Conservation (phyloP, 2,888 invertebrate species). For the Melanchra persicariae region DNA sequence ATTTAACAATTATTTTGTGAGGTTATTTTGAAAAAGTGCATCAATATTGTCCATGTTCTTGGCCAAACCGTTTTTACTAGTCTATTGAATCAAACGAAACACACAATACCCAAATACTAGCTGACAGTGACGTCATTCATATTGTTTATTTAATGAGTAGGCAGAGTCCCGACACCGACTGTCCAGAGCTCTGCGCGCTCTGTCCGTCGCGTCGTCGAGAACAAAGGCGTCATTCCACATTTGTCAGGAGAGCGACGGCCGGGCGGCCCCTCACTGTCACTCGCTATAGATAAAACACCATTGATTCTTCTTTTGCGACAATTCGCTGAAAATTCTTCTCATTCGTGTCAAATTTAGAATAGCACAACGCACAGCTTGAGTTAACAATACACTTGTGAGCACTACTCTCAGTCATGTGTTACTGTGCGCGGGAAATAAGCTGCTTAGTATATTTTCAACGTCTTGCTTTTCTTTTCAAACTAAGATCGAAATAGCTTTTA, state of each 20-base stretch:
- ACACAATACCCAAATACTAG: background rate
- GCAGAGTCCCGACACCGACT: too few species aligned
- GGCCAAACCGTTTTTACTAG: background rate
- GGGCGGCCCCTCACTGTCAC: too few species aligned
- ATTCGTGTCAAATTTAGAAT: background rate
- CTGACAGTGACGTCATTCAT: background rate
- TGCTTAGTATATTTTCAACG: background rate
- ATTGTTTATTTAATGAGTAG: background rate
- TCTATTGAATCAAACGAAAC: background rate
- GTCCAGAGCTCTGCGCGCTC: too few species aligned
- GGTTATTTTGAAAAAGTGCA: constrained; percentile 7
- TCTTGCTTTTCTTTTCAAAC: background rate
- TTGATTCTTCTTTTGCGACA: too few species aligned
- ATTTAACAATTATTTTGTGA: background rate
- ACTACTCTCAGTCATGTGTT: background rate
- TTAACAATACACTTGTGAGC: background rate
- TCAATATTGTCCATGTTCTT: constrained; percentile 2
- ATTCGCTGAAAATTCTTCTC: too few species aligned
- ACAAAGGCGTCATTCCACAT: background rate
- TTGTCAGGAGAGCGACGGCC: too few species aligned
- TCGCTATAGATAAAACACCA: too few species aligned
- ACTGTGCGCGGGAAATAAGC: background rate
- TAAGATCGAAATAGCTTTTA: background rate
- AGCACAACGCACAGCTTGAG: background rate
- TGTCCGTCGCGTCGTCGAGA: too few species aligned